Evolutionary conservation across 2,888 invertebrate genomes (phyloP), one percentile per base, ranked within the genome.

Genomic region (Mylabris sibirica): DNA sequence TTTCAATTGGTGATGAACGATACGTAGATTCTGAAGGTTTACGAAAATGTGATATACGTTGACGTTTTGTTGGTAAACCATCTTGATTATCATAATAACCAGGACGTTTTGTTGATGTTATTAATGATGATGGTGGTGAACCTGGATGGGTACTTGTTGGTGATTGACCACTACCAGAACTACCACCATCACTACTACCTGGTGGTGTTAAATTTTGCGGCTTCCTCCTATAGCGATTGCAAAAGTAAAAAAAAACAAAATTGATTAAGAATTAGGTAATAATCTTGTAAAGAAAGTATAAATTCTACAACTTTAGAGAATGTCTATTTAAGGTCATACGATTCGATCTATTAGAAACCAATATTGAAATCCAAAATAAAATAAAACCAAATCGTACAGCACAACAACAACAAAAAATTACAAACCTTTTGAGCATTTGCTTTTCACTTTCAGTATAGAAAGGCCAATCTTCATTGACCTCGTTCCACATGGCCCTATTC

Each of bases 381-480:
- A 26, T 26, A 3, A 35, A 35, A 30, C 30, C 38, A 38, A 38
- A 38, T 38, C 11, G 44, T n/a, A 44, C 3, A 44, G 14, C 1
- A 17, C 2, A 2, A 6, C 8, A 30, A 30, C 4, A 30, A 30
- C 3, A 30, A 20, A 44, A 44, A 49, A 49, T 20, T 8, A 9
- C 49, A 20, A 20, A 93, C 93, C 94, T 91, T 88, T 95, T 96
- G 82, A 97, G 89, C 85, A 93, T 90, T 82, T 94, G 92, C 84
- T 90, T 90, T 84, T 98, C 97, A 82, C 94, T 93, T 79, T 97
- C 96, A 22, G 93, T 90, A 84, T 96, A 98, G 87, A 93, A 97
- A 72, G 95, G 95, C 97, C 98, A 98, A 83, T 95, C 94, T 82
- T 94, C 94, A 79, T 95, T 93, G 75, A 97, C 95, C 84, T 98